Evolutionary conservation across 2,113 vertebrate genomes (phyloP).

Genomic region (Melanocharis versteri): DNA sequence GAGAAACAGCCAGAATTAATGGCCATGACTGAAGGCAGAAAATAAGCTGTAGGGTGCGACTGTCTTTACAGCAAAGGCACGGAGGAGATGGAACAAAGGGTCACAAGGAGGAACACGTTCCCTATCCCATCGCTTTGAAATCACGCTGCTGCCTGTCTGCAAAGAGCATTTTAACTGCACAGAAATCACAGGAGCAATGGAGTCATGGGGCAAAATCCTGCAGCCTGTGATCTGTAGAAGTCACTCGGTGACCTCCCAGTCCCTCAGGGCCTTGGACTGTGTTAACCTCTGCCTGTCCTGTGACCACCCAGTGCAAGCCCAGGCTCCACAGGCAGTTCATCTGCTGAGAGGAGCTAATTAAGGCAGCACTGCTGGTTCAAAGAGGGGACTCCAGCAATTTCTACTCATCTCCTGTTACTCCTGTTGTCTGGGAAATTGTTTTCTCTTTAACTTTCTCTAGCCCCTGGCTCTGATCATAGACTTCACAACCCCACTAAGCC

Average conservation of each 20-base stretch:
- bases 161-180: not conserved
- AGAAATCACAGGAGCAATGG: not conserved
- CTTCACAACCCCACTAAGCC: not conserved
- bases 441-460: not conserved
- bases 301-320: not conserved
- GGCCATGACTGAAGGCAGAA: not conserved
- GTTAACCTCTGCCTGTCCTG: not conserved
- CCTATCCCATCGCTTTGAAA: not conserved
- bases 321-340: not conserved
- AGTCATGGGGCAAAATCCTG: not conserved
- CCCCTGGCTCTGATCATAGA: not conserved
- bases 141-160: not conserved
- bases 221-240: not conserved
- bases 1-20: conserved; percentile 27
- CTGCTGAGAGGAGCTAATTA: conserved; percentile 1
- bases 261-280: not conserved
- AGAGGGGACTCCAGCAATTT: not conserved
- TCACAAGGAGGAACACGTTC: conserved; percentile 33
- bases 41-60: conserved; percentile 20
- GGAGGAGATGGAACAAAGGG: conserved; percentile 40
- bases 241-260: not conserved
- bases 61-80: conserved; percentile 9
- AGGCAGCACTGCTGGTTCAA: not conserved
- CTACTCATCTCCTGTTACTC: not conserved
- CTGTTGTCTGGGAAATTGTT: not conserved